Evolutionary conservation across 2,888 invertebrate species (phyloP).

Genomic region (Cheilosia grossa): DNA sequence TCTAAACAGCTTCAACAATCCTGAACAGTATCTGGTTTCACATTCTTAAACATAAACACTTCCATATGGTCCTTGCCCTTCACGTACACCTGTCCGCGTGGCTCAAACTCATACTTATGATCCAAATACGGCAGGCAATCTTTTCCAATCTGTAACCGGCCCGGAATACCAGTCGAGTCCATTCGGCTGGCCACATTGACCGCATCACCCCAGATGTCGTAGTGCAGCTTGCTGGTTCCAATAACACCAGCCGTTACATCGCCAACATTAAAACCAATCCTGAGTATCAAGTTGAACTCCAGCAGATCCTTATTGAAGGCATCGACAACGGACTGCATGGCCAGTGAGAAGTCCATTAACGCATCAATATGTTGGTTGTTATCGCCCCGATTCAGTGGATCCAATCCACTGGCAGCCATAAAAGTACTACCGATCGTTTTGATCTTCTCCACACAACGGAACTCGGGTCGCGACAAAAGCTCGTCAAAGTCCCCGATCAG

Average conservation of each 20-base stretch:
- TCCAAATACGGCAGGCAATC: conserved; percentile 89
- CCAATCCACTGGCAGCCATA: conserved; percentile 98
- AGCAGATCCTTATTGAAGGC: conserved; percentile 95
- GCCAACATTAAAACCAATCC: conserved; percentile 96
- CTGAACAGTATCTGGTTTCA: conserved; percentile 67
- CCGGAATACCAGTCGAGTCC: conserved; percentile 97
- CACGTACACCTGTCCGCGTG: conserved; percentile 96
- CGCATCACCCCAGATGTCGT: conserved; percentile 99
- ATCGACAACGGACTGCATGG: conserved; percentile 93
- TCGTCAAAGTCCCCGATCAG: conserved; percentile 98
- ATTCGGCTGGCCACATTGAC: conserved; percentile 98
- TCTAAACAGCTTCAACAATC: conserved; percentile 3
- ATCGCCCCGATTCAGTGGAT: conserved; percentile 89
- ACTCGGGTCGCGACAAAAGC: conserved; percentile 91
- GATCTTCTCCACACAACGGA: conserved; percentile 96
- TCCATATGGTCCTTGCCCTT: conserved; percentile 99
- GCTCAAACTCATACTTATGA: conserved; percentile 92
- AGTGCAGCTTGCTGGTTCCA: conserved; percentile 97
- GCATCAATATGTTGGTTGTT: conserved; percentile 91
- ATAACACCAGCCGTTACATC: conserved; percentile 98
- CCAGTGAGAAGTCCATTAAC: conserved; percentile 96
- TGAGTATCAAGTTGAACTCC: conserved; percentile 93
- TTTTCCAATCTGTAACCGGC: conserved; percentile 92
- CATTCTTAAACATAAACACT: conserved; percentile 88
- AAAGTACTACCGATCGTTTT: conserved; percentile 98